Evolutionary conservation across 2,113 vertebrate species (phyloP), one percentile per base, ranked within the genome.

Genomic region (Amblyopsis rosae): DNA sequence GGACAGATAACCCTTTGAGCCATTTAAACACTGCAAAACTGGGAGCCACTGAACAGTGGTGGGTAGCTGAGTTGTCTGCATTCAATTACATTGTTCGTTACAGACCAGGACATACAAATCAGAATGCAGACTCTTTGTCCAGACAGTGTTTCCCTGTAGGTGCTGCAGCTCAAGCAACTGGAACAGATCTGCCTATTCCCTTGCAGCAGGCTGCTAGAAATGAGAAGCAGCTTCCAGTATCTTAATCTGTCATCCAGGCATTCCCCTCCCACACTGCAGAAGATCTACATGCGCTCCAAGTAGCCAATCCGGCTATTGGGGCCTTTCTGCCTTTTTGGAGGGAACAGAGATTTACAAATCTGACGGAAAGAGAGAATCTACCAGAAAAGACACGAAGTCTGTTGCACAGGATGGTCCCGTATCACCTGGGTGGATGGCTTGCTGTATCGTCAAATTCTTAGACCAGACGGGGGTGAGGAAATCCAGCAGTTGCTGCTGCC

Each of bases 61-160:
- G 65, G 64, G 65, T 19, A 9, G 17, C 60, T 1, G 41, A 59
- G n/a, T 16, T 79, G 3, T 41, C 67, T 0, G 8, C 15, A 0
- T 75, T 75, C 32, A 33, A 80, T n/a, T 80, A 63, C 13, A 50
- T 51, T 3, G 15, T 19, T 19, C 1, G 19, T 19, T 19, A 19
- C 19, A 19, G 19, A 19, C 19, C 19, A 19, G 19, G 19, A 76
- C 2, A 4, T 9, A 1, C 72, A 76, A 70, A 70, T 2, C 17
- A 16, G 8, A 70, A 62, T 55, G 68, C 68, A 16, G 68, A 70
- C 4, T 19, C 47, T 3, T 32, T 70, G 2, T 70, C 68, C 9
- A 33, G 68, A 16, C 59, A 70, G 26, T 17, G 13, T 26, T 50
- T 41, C 16, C 12, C 17, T n/a, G 17, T 15, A 15, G 16, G 2